phyloP scores from a whole-genome alignment of 2,113 vertebrate species.

The Chlamydotis undulata region DNA sequence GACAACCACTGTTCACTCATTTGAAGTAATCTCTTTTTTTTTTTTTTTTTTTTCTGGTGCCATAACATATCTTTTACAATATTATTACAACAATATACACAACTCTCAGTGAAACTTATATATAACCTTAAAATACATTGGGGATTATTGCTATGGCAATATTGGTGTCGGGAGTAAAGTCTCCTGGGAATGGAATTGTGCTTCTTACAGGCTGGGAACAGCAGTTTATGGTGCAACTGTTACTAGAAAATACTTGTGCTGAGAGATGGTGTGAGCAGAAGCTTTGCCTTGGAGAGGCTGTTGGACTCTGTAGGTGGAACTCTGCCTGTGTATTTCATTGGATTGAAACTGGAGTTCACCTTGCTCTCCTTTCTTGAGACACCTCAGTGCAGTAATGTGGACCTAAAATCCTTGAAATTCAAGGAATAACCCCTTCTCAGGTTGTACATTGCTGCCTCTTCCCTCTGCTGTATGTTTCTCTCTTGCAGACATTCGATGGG shows the following conservation, averaged over 20 bases:
- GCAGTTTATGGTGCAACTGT: not conserved
- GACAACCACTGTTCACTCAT: not conserved
- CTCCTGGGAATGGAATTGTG: not conserved
- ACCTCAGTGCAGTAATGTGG: not conserved
- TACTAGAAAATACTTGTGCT: not conserved
- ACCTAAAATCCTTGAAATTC: not conserved
- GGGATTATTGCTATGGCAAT: not conserved
- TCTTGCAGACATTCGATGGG: conserved; percentile 90
- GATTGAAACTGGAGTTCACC: not conserved
- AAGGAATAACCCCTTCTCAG: not conserved
- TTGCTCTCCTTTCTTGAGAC: not conserved
- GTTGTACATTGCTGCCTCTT: not conserved
- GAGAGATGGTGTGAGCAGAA: not conserved
- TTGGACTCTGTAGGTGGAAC: not conserved
- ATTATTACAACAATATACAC: not conserved
- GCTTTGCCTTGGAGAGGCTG: not conserved
- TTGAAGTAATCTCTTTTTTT: not conserved
- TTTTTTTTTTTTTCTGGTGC: not conserved
- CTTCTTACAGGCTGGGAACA: not conserved
- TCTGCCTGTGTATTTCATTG: not conserved
- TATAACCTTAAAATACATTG: not conserved
- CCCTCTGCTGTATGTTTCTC: not conserved
- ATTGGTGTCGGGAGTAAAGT: not conserved
- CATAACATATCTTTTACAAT: not conserved
- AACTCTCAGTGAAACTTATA: not conserved